These are phyloP conservation scores for Spizella passerina DNA, from an alignment of 2,797 vertebrate species.

Conservation along the genomic window DNA sequence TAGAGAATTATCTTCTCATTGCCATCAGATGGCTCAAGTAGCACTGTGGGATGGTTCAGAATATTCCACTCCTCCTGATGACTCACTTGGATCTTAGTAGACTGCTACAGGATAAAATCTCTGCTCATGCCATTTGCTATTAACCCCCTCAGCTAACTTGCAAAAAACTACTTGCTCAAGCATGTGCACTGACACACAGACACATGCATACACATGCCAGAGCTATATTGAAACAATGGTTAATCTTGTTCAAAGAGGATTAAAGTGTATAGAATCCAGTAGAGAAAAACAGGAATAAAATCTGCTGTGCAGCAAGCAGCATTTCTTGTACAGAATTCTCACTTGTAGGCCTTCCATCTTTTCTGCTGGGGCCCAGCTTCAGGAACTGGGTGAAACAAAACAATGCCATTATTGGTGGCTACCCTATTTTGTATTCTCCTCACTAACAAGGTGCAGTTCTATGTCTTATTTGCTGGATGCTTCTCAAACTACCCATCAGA, in stretches of 20 bases:
- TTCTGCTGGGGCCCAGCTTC: neutral
- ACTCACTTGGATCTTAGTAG: neutral
- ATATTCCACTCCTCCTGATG: neutral
- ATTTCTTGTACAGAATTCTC: neutral
- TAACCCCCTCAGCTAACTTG: neutral
- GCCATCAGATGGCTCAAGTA: neutral
- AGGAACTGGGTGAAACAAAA: neutral
- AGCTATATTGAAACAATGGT: neutral
- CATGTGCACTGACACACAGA: neutral
- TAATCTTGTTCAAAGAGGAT: constrained; percentile 7
- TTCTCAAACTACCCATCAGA: neutral
- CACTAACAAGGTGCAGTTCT: neutral
- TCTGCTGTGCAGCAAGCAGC: neutral
- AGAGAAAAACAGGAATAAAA: neutral
- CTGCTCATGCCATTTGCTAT: neutral
- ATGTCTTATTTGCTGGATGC: neutral
- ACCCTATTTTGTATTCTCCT: neutral
- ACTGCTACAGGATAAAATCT: neutral
- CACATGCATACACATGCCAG: neutral
- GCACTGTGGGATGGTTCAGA: neutral
- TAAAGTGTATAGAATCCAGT: neutral
- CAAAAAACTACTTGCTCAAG: neutral
- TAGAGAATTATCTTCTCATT: neutral
- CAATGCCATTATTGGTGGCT: neutral
- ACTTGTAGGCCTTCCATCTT: neutral